A percentile compares a stretch with the other conserved stretches of the same genome.
phyloP scores from a whole-genome alignment of 2,797 vertebrate genomes.

The Remorina albescens region DNA sequence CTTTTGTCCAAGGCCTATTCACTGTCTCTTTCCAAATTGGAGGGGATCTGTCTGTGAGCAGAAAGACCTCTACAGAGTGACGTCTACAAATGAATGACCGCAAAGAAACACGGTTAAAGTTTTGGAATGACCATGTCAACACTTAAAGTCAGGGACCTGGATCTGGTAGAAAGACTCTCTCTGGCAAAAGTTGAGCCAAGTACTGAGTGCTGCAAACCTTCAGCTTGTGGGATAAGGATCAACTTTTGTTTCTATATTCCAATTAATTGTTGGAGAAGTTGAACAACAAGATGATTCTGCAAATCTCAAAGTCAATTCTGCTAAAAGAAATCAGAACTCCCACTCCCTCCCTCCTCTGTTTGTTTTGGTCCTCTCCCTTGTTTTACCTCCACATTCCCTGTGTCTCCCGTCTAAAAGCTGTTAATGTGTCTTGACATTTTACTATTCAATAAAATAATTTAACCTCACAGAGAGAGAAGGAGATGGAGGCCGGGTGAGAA shows the following conservation, averaged over 20 bases:
- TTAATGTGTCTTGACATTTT: constrained; percentile 55
- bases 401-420: constrained; percentile 5
- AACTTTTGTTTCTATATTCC: neutral
- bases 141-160: neutral
- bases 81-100: neutral
- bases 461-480: constrained; percentile 14
- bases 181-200: neutral
- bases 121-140: neutral
- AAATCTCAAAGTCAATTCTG: neutral
- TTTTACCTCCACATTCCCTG: constrained; percentile 16
- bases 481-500: neutral
- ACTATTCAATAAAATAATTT: constrained; percentile 38
- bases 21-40: neutral
- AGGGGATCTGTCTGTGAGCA: constrained; percentile 9
- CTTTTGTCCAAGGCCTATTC: neutral
- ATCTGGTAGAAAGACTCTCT: neutral
- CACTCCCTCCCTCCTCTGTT: neutral
- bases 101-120: neutral
- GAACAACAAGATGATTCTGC: neutral
- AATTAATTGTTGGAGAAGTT: neutral
- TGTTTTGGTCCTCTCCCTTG: neutral
- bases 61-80: too few species aligned
- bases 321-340: neutral
- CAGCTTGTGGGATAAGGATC: neutral
- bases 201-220: neutral